phyloP scores from a whole-genome alignment of 2,797 vertebrate genomes.

The Acrossocheilus wenchowensis region DNA sequence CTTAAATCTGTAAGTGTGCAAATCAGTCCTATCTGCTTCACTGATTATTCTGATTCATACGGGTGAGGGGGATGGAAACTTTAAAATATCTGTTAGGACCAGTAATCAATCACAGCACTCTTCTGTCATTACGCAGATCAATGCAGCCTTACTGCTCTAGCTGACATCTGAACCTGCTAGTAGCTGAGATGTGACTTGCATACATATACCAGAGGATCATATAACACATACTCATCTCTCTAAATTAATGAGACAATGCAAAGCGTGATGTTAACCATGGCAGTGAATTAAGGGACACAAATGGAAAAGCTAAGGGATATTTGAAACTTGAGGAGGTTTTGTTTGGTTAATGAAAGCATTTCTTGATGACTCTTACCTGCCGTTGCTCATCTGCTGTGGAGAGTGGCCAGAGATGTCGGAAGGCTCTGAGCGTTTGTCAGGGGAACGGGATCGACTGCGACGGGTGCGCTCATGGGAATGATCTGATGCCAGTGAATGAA shows the following conservation, averaged over 20 bases:
- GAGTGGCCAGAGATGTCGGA: slow-evolving; percentile 92
- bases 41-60: neutral
- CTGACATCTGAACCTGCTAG: slow-evolving; percentile 2
- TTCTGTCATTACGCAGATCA: slow-evolving; percentile 46
- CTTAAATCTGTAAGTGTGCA: neutral
- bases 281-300: neutral
- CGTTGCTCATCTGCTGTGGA: slow-evolving; percentile 92
- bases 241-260: neutral
- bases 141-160: slow-evolving; percentile 38
- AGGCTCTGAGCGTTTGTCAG: slow-evolving; percentile 89
- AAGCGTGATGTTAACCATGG: neutral
- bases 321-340: neutral
- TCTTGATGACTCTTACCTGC: slow-evolving; percentile 82
- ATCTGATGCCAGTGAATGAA: slow-evolving; percentile 97
- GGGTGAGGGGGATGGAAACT: neutral
- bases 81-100: slow-evolving; percentile 7
- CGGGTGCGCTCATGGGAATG: slow-evolving; percentile 91
- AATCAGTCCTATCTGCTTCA: neutral
- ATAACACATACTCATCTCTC: neutral
- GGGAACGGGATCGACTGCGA: slow-evolving; percentile 88
- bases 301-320: neutral
- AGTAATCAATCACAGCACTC: slow-evolving; percentile 4
- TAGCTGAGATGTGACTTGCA: neutral
- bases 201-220: neutral
- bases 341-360: neutral